These are phyloP conservation scores for Epistrophe eligans DNA, from an alignment of 2,888 invertebrate genomes.

Conservation along the genomic window DNA sequence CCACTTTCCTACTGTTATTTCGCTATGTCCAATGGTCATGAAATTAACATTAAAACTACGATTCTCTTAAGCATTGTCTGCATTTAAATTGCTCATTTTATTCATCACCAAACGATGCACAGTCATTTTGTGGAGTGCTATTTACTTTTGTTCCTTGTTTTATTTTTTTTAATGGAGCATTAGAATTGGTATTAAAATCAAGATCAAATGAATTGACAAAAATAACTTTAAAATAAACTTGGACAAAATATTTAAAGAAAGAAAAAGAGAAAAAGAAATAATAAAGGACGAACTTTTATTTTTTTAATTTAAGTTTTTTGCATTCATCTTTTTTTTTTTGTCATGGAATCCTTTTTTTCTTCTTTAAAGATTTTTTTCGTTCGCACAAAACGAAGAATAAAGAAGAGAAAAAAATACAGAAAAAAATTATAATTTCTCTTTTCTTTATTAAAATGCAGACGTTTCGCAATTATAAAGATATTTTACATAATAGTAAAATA, in stretches of 20 bases:
- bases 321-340: not conserved
- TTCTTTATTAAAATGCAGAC: conserved; percentile 71
- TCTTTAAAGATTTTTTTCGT: not conserved
- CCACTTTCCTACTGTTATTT: not conserved
- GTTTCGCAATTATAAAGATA: conserved; percentile 71
- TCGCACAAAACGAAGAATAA: not conserved
- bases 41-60: conserved; percentile 62
- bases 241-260: not conserved
- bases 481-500: conserved; percentile 53
- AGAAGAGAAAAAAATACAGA: not conserved
- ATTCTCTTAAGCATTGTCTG: conserved; percentile 55
- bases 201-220: conserved; percentile 62
- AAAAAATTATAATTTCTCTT: conserved; percentile 42
- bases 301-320: conserved; percentile 62
- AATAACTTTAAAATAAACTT: conserved; percentile 11
- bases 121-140: conserved; percentile 40
- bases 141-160: conserved; percentile 36
- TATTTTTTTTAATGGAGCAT: conserved; percentile 44
- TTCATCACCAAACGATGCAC: conserved; percentile 42
- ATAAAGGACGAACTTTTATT: conserved; percentile 50
- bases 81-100: conserved; percentile 70
- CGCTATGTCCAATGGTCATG: conserved; percentile 12
- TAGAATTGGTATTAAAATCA: conserved; percentile 65
- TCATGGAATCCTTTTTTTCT: not conserved
- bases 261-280: not conserved